Conservation (phyloP, 2,113 vertebrate species). For the Vireo altiloquus region DNA sequence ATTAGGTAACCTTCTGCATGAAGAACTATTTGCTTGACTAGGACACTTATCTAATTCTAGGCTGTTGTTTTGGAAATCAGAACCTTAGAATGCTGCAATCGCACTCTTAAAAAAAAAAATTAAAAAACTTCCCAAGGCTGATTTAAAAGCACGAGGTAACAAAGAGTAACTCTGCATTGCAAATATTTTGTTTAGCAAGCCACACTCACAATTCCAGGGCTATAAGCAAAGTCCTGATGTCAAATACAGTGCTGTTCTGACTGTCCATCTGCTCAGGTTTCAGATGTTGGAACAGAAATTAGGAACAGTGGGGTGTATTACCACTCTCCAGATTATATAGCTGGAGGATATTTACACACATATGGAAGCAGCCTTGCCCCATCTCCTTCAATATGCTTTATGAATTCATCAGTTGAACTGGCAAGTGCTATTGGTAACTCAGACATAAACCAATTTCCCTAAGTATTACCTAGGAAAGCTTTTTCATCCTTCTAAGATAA, state of each 20-base stretch:
- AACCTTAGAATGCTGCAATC: background rate
- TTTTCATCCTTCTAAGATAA: background rate
- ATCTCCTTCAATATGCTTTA: background rate
- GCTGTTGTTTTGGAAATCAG: background rate
- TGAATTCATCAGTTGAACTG: background rate
- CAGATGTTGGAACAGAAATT: background rate
- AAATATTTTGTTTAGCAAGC: background rate
- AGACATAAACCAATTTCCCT: background rate
- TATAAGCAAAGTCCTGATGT: background rate
- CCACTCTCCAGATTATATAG: background rate
- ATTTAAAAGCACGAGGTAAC: background rate
- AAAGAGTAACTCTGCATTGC: background rate
- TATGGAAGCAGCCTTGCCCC: background rate
- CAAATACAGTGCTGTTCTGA: background rate
- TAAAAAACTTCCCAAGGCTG: too few species aligned
- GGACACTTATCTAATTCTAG: background rate
- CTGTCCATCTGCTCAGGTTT: background rate
- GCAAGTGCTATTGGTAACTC: background rate
- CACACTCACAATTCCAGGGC: background rate
- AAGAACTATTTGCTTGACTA: background rate
- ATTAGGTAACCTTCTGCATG: background rate
- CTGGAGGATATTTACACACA: background rate
- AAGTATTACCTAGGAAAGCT: background rate
- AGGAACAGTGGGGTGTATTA: background rate
- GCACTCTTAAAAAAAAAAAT: background rate